phyloP scores from a whole-genome alignment of 2,888 invertebrate species.

The Steinernema scapterisci region DNA sequence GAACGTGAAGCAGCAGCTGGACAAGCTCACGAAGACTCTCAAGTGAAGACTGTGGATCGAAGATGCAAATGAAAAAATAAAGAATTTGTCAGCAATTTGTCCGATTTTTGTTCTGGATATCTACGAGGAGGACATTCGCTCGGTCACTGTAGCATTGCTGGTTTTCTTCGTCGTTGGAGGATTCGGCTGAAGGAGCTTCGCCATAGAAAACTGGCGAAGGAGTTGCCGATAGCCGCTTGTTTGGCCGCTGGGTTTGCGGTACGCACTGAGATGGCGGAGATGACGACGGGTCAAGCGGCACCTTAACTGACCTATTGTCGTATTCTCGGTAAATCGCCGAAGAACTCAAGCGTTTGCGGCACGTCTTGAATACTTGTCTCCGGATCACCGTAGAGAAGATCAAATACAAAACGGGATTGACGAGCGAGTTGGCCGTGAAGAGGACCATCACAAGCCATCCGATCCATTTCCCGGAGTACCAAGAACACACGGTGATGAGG shows the following conservation, averaged over 20 bases:
- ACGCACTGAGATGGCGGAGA: not conserved
- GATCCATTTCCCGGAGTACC: conserved; percentile 56
- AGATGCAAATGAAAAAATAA: not conserved
- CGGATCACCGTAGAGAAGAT: conserved; percentile 58
- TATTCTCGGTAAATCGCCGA: conserved; percentile 56
- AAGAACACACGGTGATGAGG: conserved; percentile 53
- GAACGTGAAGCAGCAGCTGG: not conserved
- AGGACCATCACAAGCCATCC: conserved; percentile 60
- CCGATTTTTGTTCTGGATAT: not conserved
- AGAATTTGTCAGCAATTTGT: not conserved
- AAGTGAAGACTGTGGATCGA: not conserved
- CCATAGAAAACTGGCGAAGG: conserved; percentile 3
- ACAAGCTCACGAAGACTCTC: not conserved
- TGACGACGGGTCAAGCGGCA: not conserved
- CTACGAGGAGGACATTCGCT: conserved; percentile 13
- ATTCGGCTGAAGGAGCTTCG: not conserved
- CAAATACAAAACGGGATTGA: conserved; percentile 55
- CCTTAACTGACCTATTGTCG: conserved; percentile 45
- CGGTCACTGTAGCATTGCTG: not conserved
- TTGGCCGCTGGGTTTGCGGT: conserved; percentile 11
- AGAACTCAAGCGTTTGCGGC: conserved; percentile 49
- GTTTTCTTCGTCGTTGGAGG: not conserved
- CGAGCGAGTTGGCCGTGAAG: conserved; percentile 56
- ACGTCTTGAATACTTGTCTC: conserved; percentile 50
- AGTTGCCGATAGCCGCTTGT: conserved; percentile 21